Percentiles rank a stretch among this genome's conserved stretches.
phyloP scores from a whole-genome alignment of 1,140 invertebrate genomes.

The Micrasema longulum region DNA sequence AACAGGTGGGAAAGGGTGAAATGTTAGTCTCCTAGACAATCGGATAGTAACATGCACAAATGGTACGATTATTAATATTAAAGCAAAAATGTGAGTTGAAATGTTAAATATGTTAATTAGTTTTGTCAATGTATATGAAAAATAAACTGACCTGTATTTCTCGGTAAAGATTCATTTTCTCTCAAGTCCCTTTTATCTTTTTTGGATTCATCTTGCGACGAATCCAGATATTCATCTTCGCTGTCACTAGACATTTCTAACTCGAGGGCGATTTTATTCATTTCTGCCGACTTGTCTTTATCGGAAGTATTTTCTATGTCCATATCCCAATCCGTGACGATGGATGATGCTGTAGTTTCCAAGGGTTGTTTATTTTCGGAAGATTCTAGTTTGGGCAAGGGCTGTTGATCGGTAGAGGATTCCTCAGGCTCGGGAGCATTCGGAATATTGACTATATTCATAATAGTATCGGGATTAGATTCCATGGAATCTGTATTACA shows the following conservation, averaged over 20 bases:
- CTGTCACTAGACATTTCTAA: constrained; percentile 68
- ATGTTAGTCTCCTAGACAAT: constrained; percentile 13
- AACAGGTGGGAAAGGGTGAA: constrained; percentile 7
- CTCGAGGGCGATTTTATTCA: constrained; percentile 63
- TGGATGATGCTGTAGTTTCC: constrained; percentile 57
- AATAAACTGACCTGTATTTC: constrained; percentile 27
- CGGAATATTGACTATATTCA: constrained; percentile 56
- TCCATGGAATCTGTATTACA: constrained; percentile 65
- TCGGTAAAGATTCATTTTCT: constrained; percentile 27
- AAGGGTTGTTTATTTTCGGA: constrained; percentile 8
- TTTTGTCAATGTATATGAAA: constrained; percentile 10
- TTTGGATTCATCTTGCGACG: constrained; percentile 33
- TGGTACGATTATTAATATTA: constrained; percentile 10
- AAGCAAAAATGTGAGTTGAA: neutral
- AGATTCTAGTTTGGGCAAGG: constrained; percentile 10
- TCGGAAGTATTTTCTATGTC: constrained; percentile 68
- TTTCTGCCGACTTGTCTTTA: constrained; percentile 61
- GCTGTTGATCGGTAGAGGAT: constrained; percentile 20
- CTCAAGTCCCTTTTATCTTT: constrained; percentile 19
- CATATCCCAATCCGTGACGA: constrained; percentile 71
- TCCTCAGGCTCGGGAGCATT: constrained; percentile 39
- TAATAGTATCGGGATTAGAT: constrained; percentile 61
- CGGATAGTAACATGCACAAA: constrained; percentile 20
- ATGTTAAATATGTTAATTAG: constrained; percentile 2
- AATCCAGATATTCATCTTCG: constrained; percentile 61